phyloP scores from a whole-genome alignment of 1,140 invertebrate genomes.

The Brachionus koreanus region DNA sequence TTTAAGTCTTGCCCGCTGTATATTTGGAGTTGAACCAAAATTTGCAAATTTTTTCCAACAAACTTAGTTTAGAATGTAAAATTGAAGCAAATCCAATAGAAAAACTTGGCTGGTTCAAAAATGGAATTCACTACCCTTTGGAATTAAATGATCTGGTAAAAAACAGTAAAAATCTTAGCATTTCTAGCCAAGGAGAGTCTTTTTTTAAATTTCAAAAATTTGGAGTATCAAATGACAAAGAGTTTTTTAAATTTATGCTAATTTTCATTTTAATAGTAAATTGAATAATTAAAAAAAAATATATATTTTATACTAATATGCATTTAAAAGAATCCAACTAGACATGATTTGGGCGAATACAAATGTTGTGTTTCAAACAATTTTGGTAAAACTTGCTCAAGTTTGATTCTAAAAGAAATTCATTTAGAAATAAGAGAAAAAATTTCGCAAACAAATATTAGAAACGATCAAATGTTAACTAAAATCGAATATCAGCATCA shows the following conservation, averaged over 20 bases:
- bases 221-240: no score
- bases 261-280: not conserved
- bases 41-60: not conserved
- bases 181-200: no score
- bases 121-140: not conserved
- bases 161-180: not conserved
- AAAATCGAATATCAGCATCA: not conserved
- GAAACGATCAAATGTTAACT: not conserved
- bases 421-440: not conserved
- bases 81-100: constrained; percentile 19
- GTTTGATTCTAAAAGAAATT: not conserved
- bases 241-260: no score
- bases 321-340: not conserved
- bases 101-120: not conserved
- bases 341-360: constrained; percentile 6
- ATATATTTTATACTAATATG: not conserved
- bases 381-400: constrained; percentile 18
- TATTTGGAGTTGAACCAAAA: not conserved
- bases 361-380: constrained; percentile 9
- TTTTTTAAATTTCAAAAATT: no score
- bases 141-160: not conserved
- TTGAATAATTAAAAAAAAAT: not conserved
- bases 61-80: not conserved
- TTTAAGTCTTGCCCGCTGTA: constrained; percentile 17
- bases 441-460: not conserved